A percentile compares a stretch with the other conserved stretches of the same genome.
These are phyloP conservation scores for Ephialtes manifestator DNA, from an alignment of 2,888 invertebrate species.

Conservation along the genomic window DNA sequence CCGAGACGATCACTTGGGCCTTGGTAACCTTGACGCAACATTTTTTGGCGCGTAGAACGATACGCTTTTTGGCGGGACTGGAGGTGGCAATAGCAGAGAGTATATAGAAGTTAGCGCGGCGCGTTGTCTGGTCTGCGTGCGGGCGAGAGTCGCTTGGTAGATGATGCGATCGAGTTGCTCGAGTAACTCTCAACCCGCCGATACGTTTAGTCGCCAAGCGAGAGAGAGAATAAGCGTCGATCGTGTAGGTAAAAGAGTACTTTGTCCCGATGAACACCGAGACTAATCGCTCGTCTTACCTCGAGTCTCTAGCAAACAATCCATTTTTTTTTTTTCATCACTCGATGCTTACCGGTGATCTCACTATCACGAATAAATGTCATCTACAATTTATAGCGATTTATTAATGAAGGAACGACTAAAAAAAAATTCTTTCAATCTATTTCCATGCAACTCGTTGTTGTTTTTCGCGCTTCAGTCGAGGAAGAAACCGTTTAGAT, in stretches of 20 bases:
- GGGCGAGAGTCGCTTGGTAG: constrained; percentile 27
- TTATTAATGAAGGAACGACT: constrained; percentile 6
- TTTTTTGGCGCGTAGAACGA: constrained; percentile 45
- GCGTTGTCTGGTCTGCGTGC: constrained; percentile 20
- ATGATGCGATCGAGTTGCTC: constrained; percentile 65
- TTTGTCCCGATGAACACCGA: constrained; percentile 8
- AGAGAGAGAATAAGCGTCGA: background rate
- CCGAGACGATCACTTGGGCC: constrained; percentile 28
- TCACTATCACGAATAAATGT: background rate
- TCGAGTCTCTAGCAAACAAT: background rate
- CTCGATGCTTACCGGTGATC: background rate
- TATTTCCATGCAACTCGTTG: background rate
- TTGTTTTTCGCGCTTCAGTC: background rate
- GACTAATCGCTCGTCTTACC: constrained; percentile 28
- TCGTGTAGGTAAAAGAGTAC: constrained; percentile 11
- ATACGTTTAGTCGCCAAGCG: constrained; percentile 8
- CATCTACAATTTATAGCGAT: background rate
- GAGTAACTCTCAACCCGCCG: constrained; percentile 25
- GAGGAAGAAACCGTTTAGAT: background rate
- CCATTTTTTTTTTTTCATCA: background rate
- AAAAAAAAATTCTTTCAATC: background rate
- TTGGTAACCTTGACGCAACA: constrained; percentile 49
- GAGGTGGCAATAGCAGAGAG: background rate
- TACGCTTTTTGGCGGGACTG: constrained; percentile 38
- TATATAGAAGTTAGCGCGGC: background rate